Evolutionary conservation across 2,888 invertebrate species (phyloP), one percentile per base, ranked within the genome.

Genomic region (Rhimphoctona megacephalus): DNA sequence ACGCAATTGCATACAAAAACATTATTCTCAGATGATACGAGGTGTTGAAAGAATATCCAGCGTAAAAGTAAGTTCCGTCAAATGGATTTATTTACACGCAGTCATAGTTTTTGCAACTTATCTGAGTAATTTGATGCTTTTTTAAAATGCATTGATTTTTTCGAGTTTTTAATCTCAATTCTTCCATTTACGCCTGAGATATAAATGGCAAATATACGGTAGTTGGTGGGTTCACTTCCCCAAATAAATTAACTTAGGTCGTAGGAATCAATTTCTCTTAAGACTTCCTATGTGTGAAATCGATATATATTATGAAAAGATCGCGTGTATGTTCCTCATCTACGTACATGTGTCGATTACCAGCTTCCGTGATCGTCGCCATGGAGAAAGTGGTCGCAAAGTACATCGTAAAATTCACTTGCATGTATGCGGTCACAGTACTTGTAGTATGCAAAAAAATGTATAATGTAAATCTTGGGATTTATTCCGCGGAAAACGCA

Each of bases 321-420:
- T 57, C 22, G 76, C 73, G 73, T 74, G 36, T n/a, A 39, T 17
- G 54, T 74, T 43, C 9, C 43, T 22, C 39, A 46, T 61, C 4
- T 46, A 64, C 39, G 61, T 22, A 57, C 43, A 43, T 43, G 39
- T 46, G 61, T 61, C 61, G 46, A 61, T 64, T 17, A 46, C 11
- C 6, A 74, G 61, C 61, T 76, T 61, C 43, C 25, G 54, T 36
- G 61, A 74, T 74, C 30, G 39, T 64, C 61, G 30, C 66, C 49
- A 64, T 19, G 77, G 77, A 49, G 49, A 77, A 77, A 77, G 66
- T 64, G 66, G 49, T 77, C 33, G 49, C 30, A n/a, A 66, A 77
- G 64, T 66, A 66, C 77, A 77, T 77, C 77, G 77, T 77, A 77
- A 77, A 77, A 49, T 66, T 49, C 66, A 77, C 22, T 64, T 49